Conservation (phyloP, 2,113 vertebrate species). For the Chelonoidis abingdonii region DNA sequence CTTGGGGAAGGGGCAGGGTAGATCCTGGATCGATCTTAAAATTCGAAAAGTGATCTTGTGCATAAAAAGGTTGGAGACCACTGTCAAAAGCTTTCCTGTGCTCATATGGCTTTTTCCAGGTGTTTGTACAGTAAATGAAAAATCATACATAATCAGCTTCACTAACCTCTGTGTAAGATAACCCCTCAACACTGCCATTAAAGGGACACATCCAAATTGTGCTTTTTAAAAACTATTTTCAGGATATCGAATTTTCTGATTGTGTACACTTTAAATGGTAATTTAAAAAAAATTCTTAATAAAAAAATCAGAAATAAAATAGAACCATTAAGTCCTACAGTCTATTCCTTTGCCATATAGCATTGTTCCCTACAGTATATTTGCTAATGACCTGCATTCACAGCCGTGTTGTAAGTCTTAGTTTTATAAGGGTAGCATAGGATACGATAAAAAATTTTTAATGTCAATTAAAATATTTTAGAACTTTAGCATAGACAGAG, state of each 20-base stretch:
- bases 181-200: not conserved
- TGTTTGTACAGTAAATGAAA: not conserved
- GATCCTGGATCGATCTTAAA: too few species aligned
- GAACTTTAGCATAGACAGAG: not conserved
- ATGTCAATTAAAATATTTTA: not conserved
- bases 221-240: not conserved
- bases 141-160: not conserved
- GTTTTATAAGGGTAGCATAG: not conserved
- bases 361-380: not conserved
- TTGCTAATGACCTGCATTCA: not conserved
- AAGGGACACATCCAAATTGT: not conserved
- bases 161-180: not conserved
- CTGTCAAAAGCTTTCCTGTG: rapidly evolving
- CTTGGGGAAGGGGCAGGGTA: too few species aligned
- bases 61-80: too few species aligned
- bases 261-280: not conserved
- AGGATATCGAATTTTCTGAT: rapidly evolving
- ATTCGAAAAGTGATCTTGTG: too few species aligned
- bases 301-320: not conserved
- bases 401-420: not conserved
- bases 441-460: not conserved
- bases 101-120: not conserved
- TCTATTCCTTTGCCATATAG: not conserved
- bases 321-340: not conserved
- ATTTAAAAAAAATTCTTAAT: not conserved